Evolutionary conservation across 2,888 invertebrate species (phyloP), one percentile per base, ranked within the genome.

Genomic region (Cheilosia variabilis): DNA sequence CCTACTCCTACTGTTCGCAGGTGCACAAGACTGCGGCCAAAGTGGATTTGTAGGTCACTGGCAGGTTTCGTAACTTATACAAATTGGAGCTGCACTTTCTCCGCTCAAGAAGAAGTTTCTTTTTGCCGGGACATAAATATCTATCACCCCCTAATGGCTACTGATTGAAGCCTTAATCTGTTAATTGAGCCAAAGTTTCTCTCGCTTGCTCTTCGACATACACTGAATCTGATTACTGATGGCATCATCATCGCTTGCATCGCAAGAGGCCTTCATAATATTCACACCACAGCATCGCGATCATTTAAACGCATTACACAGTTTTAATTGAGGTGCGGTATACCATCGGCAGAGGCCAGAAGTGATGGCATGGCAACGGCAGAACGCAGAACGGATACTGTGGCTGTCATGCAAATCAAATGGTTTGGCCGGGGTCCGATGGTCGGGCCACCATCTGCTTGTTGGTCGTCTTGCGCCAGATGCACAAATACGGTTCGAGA

Each of bases 131-230:
- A 27, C 41, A 62, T 52, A 52, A 41, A 41, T 63, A 58, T 65
- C 73, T 55, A 69, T 79, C 84, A 84, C 75, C 84, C 80, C 80
- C 80, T 84, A 80, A 84, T 80, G 41, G 79, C 52, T 50, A 63
- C 79, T 79, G 83, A 84, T 66, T 71, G 75, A 80, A 52, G 84
- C 66, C 80, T 79, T 66, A 83, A 79, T 83, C 78, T 73, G 83
- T 73, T 83, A 80, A 76, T 77, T 77, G 77, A 71, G 53, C 24
- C 47, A 52, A 41, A 37, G 41, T 24, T 37, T 71, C 15, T 66
- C 31, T 71, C 17, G 50, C 45, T 22, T 41, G 41, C 55, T 45
- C 45, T 72, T 62, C 24, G 45, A 52, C 27, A 34, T 58, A 31
- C 0, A 31, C 31, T 31, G 31, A 31, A 9, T 9, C 31, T 31